phyloP scores from a whole-genome alignment of 2,797 vertebrate genomes.

The Rachycentron canadum region DNA sequence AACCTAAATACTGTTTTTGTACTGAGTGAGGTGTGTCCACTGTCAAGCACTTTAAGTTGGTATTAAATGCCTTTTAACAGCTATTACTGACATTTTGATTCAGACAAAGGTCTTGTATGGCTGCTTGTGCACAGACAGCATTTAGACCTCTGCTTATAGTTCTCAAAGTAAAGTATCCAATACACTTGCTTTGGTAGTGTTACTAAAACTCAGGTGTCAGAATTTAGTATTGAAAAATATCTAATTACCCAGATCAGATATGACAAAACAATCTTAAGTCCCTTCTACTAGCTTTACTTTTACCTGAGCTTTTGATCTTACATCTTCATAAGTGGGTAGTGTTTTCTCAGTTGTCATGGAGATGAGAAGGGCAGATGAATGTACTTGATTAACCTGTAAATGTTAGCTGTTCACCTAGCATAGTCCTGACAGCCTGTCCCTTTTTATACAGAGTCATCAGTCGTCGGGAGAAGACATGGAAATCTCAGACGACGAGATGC shows the following conservation, averaged over 20 bases:
- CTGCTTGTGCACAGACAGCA: neutral
- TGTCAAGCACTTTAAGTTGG: neutral
- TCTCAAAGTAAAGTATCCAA: neutral
- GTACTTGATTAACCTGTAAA: neutral
- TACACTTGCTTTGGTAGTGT: neutral
- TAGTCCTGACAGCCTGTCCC: constrained; percentile 25
- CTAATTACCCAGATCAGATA: neutral
- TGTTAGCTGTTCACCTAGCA: neutral
- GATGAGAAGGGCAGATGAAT: constrained; percentile 4
- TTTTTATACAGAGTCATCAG: constrained; percentile 86
- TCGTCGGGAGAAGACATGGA: constrained; percentile 99
- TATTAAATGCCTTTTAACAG: neutral
- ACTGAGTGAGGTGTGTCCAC: neutral
- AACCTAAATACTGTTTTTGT: neutral
- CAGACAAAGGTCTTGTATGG: neutral
- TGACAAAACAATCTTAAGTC: neutral
- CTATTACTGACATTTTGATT: neutral
- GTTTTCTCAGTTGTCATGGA: constrained; percentile 8
- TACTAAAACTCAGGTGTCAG: neutral
- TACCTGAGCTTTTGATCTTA: neutral
- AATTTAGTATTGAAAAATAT: neutral
- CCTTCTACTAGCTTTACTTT: neutral
- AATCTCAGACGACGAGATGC: constrained; percentile 98
- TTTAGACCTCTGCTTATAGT: neutral
- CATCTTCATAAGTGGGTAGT: neutral